Conservation (phyloP, 2,113 vertebrate species). For the Vanacampus margaritifer region DNA sequence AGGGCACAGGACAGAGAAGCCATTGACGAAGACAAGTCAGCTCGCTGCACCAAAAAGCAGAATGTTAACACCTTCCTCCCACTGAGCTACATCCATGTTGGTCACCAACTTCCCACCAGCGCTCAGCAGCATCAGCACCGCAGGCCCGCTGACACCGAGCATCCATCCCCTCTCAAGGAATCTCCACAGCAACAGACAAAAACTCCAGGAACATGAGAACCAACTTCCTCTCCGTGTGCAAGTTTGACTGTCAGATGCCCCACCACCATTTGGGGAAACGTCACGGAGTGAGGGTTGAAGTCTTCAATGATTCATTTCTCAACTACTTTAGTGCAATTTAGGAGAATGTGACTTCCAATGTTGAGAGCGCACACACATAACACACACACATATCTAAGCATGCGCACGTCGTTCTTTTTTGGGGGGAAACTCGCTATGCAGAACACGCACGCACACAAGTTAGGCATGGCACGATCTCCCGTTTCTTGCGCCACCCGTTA, state of each 20-base stretch:
- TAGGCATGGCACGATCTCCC: conserved; percentile 2
- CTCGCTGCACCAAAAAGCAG: conserved; percentile 34
- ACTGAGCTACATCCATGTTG: conserved; percentile 12
- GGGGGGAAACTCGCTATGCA: background rate
- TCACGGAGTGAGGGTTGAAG: background rate
- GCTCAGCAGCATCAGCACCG: conserved; percentile 24
- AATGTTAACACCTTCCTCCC: conserved; percentile 52
- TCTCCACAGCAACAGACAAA: conserved; percentile 29
- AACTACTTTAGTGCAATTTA: conserved; percentile 14
- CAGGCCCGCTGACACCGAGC: conserved; percentile 40
- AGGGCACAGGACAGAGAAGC: conserved; percentile 53
- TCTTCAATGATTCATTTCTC: conserved; percentile 10
- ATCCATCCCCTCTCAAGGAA: conserved; percentile 23
- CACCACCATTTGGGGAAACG: background rate
- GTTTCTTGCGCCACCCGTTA: conserved; percentile 21
- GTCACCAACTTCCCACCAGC: conserved; percentile 17
- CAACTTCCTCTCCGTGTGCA: conserved; percentile 34
- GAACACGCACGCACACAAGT: conserved; percentile 9
- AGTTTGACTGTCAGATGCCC: conserved; percentile 1
- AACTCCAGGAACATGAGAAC: conserved; percentile 33
- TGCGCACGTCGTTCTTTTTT: no score
- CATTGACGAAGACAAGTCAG: conserved; percentile 57
- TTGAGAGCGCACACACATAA: conserved; percentile 14
- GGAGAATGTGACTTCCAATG: conserved; percentile 36
- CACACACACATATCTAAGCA: background rate